These are phyloP conservation scores for Poicephalus meyeri DNA, from an alignment of 2,113 vertebrate genomes.

Conservation along the genomic window DNA sequence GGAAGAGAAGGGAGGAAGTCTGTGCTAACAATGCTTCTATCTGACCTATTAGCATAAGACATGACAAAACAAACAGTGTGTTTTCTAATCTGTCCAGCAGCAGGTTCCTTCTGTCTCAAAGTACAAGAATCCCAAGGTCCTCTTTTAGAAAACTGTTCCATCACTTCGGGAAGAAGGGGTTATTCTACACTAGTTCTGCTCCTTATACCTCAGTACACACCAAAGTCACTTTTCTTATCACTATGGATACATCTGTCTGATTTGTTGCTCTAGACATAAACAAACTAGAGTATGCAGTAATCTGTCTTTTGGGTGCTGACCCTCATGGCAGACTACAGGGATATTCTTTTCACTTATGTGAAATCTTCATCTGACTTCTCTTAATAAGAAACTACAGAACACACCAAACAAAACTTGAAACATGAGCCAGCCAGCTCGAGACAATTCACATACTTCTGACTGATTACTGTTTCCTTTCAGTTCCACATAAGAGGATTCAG, in stretches of 20 bases:
- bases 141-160: not conserved
- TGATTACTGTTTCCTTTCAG: conserved; percentile 7
- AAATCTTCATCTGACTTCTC: not conserved
- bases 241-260: not conserved
- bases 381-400: not conserved
- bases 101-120: not conserved
- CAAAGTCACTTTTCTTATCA: not conserved
- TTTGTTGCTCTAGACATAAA: conserved; percentile 23
- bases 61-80: not conserved
- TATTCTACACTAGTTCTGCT: not conserved
- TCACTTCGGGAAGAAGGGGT: not conserved
- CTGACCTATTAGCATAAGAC: not conserved
- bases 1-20: conserved; percentile 50
- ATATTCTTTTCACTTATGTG: not conserved
- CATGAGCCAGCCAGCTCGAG: not conserved
- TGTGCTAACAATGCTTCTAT: conserved; percentile 13
- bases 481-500: not conserved
- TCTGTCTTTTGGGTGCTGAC: not conserved
- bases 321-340: not conserved
- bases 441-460: conserved; percentile 1
- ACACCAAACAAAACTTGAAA: not conserved
- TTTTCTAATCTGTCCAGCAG: not conserved
- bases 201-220: not conserved
- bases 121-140: not conserved
- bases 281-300: not conserved